phyloP scores from a whole-genome alignment of 2,113 vertebrate species.

The Panthera leo region DNA sequence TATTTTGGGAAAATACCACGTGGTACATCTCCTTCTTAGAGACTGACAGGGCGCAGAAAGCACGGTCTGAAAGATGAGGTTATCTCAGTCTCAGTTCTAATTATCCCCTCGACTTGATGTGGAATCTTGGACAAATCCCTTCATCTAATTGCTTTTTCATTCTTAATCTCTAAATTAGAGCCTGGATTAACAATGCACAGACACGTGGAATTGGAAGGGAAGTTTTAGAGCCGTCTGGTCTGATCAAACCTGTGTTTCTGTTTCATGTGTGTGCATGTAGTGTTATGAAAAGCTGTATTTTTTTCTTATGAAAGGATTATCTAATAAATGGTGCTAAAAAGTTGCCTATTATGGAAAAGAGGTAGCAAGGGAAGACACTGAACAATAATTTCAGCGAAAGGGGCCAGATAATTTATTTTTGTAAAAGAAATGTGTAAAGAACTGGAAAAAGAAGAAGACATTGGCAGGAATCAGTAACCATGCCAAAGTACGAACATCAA shows the following conservation, averaged over 20 bases:
- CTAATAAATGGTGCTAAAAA: not conserved
- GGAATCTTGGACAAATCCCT: not conserved
- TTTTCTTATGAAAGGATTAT: not conserved
- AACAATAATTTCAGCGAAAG: not conserved
- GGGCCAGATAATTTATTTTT: not conserved
- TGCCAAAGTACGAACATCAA: not conserved
- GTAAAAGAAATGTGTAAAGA: not conserved
- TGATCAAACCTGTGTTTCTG: not conserved
- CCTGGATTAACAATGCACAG: not conserved
- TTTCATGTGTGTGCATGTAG: not conserved
- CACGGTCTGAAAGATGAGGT: not conserved
- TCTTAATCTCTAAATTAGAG: not conserved
- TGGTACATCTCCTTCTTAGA: not conserved
- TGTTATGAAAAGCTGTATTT: not conserved
- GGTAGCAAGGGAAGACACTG: not conserved
- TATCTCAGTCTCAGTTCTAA: not conserved
- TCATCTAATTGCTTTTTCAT: not conserved
- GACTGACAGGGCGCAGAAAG: not conserved
- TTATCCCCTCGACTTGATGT: not conserved
- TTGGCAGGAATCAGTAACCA: not conserved
- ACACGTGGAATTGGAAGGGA: not conserved
- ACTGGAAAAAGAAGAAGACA: not conserved
- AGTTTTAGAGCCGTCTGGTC: not conserved
- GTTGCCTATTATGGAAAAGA: not conserved
- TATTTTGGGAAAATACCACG: not conserved